Conservation (phyloP, 2,888 invertebrate species). For the Cheilosia impressa region DNA sequence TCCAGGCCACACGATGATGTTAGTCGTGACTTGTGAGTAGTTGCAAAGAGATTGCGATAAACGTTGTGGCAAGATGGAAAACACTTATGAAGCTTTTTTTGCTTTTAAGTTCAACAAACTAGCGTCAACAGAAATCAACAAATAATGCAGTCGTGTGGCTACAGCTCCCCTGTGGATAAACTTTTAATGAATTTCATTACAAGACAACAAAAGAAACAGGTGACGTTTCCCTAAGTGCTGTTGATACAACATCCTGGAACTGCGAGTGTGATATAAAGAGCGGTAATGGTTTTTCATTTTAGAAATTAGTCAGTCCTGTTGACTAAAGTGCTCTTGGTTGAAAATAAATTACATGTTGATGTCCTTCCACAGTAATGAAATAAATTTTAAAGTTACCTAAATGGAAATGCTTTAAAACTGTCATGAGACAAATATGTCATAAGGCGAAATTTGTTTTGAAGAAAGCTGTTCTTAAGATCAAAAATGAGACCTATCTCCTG, state of each 20-base stretch:
- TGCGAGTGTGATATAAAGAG: neutral
- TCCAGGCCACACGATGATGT: neutral
- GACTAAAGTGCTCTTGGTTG: neutral
- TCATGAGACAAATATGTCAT: too few species aligned
- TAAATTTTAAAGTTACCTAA: too few species aligned
- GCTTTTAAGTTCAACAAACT: neutral
- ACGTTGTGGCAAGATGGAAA: neutral
- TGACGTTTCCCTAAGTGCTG: slow-evolving; percentile 44
- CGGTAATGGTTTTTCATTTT: slow-evolving; percentile 36
- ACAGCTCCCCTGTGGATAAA: slow-evolving; percentile 4
- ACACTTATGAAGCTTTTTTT: neutral
- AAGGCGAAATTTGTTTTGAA: too few species aligned
- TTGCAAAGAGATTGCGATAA: slow-evolving; percentile 7
- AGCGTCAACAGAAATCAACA: slow-evolving; percentile 9
- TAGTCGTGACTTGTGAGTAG: neutral
- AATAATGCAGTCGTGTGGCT: slow-evolving; percentile 16
- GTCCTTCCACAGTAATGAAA: too few species aligned
- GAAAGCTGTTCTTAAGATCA: too few species aligned
- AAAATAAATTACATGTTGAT: too few species aligned
- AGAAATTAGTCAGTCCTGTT: neutral
- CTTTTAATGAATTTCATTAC: slow-evolving; percentile 52
- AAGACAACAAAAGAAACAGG: slow-evolving; percentile 19
- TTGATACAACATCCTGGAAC: slow-evolving; percentile 26
- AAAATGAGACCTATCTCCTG: too few species aligned
- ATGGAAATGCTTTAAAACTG: too few species aligned